Percentiles rank a stretch among this genome's conserved stretches.
These are phyloP conservation scores for Biston stratarius DNA, from an alignment of 2,888 invertebrate genomes.

Conservation along the genomic window DNA sequence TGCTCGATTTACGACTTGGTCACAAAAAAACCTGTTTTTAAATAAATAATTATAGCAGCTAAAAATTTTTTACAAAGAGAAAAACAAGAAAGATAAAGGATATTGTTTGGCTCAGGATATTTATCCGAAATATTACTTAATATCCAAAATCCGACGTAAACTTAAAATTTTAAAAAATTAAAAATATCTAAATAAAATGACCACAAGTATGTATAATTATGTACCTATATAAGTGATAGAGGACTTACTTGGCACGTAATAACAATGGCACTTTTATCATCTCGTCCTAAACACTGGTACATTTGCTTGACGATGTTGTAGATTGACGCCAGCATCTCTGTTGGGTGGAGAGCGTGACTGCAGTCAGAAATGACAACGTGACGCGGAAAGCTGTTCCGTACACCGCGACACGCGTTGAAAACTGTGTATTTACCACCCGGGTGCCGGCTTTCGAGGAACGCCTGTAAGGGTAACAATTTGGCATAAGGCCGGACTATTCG, in stretches of 20 bases:
- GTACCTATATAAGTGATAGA: neutral
- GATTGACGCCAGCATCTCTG: constrained; percentile 92
- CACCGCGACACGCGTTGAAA: constrained; percentile 91
- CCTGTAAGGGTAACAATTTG: constrained; percentile 55
- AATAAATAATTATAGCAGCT: too few relatives aligned
- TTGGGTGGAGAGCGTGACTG: constrained; percentile 87
- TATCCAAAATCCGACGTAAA: too few relatives aligned
- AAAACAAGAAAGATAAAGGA: too few relatives aligned
- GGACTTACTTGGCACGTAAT: constrained; percentile 92
- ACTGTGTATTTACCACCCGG: constrained; percentile 92
- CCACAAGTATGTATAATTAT: too few relatives aligned
- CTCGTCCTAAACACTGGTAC: constrained; percentile 93
- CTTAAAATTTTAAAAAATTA: too few relatives aligned
- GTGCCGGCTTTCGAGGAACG: constrained; percentile 92
- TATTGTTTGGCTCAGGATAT: too few relatives aligned
- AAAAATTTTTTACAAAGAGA: too few relatives aligned
- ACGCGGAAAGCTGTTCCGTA: constrained; percentile 84
- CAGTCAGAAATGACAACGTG: constrained; percentile 87
- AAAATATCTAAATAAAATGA: too few relatives aligned
- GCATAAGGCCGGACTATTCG: too few relatives aligned
- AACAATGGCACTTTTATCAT: constrained; percentile 93
- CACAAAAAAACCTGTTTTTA: too few relatives aligned
- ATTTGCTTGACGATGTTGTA: constrained; percentile 95
- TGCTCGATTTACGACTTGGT: too few relatives aligned
- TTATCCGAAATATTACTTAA: too few relatives aligned